Evolutionary conservation across 2,113 vertebrate species (phyloP), one percentile per base, ranked within the genome.

Genomic region (Solea senegalensis): DNA sequence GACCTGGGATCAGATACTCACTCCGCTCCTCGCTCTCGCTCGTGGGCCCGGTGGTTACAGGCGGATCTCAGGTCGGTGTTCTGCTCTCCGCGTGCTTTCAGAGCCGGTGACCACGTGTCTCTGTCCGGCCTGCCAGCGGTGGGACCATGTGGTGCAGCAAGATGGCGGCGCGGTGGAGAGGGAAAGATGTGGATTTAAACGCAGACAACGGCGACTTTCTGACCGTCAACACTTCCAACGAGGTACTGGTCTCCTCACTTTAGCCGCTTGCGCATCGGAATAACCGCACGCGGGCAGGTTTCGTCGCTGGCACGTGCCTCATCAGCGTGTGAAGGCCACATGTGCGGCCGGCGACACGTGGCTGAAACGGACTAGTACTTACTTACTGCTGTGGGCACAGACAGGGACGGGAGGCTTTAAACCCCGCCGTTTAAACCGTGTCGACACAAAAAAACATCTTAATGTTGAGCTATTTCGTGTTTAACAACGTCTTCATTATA

Each of bases 161-260:
- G 88, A 94, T 94, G 93, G 93, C 93, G 92, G 74, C 87, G 87
- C 92, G 78, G 89, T 89, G 88, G 87, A 87, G 72, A 46, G 54
- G 80, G 14, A 46, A 69, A 78, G 86, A 84, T 65, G 76, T 46
- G 52, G 14, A 63, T 85, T 82, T 90, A 88, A 92, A 88, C 65
- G 56, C 86, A 82, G 88, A 80, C 61, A 85, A 71, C 43, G 46
- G 46, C 57, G 85, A 76, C 27, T 78, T 78, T 65, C 28, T 78
- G 58, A 9, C 11, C 63, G 0, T 45, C 61, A 79, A 69, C 66
- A 34, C 28, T 8, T 50, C 59, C 8, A 51, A 67, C 1, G 85
- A 92, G 86, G 86, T 91, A 84, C 77, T 53, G 52, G 40, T 78
- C 63, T 21, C 16, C 28, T 44, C 39, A 13, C 12, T 43, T 55